Base-by-base conservation (phyloP, 2,888 invertebrate species). In the Chironomus tentans region DNA sequence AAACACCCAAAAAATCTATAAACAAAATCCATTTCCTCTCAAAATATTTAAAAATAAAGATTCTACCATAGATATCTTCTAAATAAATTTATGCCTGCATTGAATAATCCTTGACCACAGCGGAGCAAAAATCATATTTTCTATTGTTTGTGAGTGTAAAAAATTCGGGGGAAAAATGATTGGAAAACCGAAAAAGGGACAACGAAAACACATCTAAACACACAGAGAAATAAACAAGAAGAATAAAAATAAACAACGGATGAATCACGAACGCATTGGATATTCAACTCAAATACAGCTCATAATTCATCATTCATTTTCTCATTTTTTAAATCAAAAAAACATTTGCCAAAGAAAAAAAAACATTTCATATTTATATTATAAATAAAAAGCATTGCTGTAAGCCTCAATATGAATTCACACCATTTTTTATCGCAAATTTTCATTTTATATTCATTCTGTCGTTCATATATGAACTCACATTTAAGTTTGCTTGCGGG, bases 291-390 rank as follows among this genome's bases (percentile, higher is more conserved):
- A 71, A 71, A 47, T 56, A 56, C 50, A 15, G 50, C 47, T 47
- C 50, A 74, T 74, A 74, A 74, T 61, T 74, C 73, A 74, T 74
- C 71, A 71, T 71, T 71, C 71, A 61, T 62, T 74, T 74, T 68
- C 47, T 65, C 68, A 65, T 68, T 65, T 68, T 74, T 28, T 38
- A 72, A 68, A 72, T 48, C 48, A 70, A 70, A 70, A 48, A 48
- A 22, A 21, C 50, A 24, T 68, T 68, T 68, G 15, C 2, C 50
- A 50, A 50, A 50, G 15, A n/a, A 65, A 62, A 28, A 68, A 15
- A 68, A 28, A 28, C 28, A 28, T 28, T 4, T 28, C 50, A 50
- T 15, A 50, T 15, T 50, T 15, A 21, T 24, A 65, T 24, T 18
- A 22, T 21, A 65, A 24, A 28, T 28, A 28, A 65, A 21, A 65